Evolutionary conservation across 2,888 invertebrate species (phyloP).

Genomic region (Glyphotaelius pellucidus): DNA sequence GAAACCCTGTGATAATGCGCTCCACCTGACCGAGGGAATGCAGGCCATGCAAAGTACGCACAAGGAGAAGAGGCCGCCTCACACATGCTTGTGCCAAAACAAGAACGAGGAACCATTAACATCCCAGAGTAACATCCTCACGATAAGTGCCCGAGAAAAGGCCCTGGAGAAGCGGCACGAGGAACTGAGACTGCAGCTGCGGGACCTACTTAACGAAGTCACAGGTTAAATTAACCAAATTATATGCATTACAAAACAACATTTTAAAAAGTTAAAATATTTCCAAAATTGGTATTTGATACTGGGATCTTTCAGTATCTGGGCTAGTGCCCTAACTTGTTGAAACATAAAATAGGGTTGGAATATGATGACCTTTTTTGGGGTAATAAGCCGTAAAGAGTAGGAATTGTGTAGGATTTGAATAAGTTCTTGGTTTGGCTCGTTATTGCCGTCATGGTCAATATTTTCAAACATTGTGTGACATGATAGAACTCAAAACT

Average conservation of each 20-base stretch:
- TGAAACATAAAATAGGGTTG: background rate
- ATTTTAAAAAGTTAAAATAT: too few species aligned
- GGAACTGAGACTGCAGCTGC: constrained; percentile 85
- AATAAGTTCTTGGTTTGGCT: background rate
- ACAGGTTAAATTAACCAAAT: constrained; percentile 73
- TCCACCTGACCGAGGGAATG: background rate
- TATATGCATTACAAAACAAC: background rate
- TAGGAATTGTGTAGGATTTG: background rate
- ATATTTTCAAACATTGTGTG: background rate
- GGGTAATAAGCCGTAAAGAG: background rate
- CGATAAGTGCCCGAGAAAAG: constrained; percentile 85
- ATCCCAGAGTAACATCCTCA: constrained; percentile 69
- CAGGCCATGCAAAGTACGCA: constrained; percentile 24
- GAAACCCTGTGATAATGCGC: constrained; percentile 49
- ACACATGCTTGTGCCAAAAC: constrained; percentile 39
- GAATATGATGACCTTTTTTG: background rate
- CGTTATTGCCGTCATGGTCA: background rate
- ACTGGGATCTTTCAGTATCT: background rate
- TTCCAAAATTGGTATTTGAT: too few species aligned
- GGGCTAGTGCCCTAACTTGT: background rate
- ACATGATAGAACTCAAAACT: background rate
- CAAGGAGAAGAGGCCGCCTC: constrained; percentile 27
- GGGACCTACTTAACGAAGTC: constrained; percentile 79
- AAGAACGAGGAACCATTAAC: constrained; percentile 48
- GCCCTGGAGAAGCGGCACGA: constrained; percentile 90